Percentiles rank a stretch among this genome's conserved stretches.
Evolutionary conservation across 2,888 invertebrate genomes (phyloP).

Genomic region (Sesamia inferens): DNA sequence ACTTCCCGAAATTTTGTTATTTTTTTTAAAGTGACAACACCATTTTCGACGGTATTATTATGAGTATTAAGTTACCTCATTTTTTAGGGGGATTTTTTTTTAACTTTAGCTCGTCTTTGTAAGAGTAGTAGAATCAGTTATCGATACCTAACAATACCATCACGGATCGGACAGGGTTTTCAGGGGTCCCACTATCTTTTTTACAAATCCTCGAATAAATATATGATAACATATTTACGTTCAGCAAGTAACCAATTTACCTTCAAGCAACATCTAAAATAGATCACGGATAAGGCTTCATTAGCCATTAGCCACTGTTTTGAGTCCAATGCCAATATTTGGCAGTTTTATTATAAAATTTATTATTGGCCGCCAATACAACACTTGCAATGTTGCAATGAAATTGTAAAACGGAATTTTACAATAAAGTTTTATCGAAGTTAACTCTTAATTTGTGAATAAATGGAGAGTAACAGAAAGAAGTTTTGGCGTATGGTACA

Average conservation of each 20-base stretch:
- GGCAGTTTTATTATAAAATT: slow-evolving; percentile 29
- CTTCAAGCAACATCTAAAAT: slow-evolving; percentile 6
- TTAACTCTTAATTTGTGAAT: slow-evolving; percentile 65
- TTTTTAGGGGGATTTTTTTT: no score
- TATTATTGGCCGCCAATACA: slow-evolving; percentile 48
- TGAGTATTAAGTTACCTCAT: no score
- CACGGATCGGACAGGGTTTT: no score
- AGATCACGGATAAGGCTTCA: slow-evolving; percentile 28
- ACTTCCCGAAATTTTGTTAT: no score
- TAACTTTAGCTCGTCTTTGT: no score
- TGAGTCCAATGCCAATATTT: slow-evolving; percentile 41
- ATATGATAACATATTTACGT: not conserved
- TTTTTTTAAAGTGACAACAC: no score
- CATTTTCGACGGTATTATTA: no score
- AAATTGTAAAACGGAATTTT: slow-evolving; percentile 77
- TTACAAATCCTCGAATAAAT: no score
- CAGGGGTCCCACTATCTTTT: no score
- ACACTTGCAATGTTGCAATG: slow-evolving; percentile 68
- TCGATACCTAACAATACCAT: no score
- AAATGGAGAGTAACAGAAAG: slow-evolving; percentile 60
- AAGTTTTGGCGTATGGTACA: slow-evolving; percentile 45
- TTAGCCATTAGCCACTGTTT: slow-evolving; percentile 8
- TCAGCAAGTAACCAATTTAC: not conserved
- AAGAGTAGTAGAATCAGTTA: no score
- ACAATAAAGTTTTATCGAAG: slow-evolving; percentile 69